These are phyloP conservation scores for Pachydiplax longipennis DNA, from an alignment of 2,888 invertebrate genomes.

Conservation along the genomic window DNA sequence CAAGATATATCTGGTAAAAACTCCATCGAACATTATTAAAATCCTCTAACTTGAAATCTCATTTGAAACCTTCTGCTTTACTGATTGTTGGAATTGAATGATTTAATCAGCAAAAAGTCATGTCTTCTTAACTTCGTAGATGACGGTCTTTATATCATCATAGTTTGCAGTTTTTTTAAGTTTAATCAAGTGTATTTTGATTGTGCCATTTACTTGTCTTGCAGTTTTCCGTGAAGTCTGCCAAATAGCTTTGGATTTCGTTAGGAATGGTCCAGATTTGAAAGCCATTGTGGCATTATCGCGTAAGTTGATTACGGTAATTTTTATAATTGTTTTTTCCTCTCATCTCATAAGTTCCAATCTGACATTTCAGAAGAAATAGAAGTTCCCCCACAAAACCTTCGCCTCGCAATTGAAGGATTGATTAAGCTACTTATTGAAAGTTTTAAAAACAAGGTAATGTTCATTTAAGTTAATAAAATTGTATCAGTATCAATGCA, in stretches of 20 bases:
- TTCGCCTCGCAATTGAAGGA: constrained; percentile 74
- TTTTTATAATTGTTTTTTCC: not conserved
- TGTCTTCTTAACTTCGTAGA: no score
- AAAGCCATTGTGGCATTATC: constrained; percentile 71
- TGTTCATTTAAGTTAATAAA: not conserved
- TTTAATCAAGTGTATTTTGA: no score
- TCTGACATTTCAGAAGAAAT: constrained; percentile 66
- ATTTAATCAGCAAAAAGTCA: no score
- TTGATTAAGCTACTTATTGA: constrained; percentile 76
- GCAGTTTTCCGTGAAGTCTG: constrained; percentile 75
- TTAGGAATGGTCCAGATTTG: constrained; percentile 71
- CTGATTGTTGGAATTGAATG: no score
- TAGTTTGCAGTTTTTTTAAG: no score
- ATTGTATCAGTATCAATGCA: not conserved
- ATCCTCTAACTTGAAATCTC: no score
- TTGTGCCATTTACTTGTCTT: constrained; percentile 53
- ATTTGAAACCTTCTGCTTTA: not conserved
- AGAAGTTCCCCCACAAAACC: constrained; percentile 62
- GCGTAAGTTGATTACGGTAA: constrained; percentile 60
- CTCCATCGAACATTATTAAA: not conserved
- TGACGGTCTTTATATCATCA: no score
- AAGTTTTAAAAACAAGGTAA: constrained; percentile 74
- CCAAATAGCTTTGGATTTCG: constrained; percentile 71
- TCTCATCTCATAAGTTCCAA: not conserved
- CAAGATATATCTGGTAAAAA: constrained; percentile 64